Evolutionary conservation across 2,888 invertebrate species (phyloP).

Genomic region (Melitaea athalia): DNA sequence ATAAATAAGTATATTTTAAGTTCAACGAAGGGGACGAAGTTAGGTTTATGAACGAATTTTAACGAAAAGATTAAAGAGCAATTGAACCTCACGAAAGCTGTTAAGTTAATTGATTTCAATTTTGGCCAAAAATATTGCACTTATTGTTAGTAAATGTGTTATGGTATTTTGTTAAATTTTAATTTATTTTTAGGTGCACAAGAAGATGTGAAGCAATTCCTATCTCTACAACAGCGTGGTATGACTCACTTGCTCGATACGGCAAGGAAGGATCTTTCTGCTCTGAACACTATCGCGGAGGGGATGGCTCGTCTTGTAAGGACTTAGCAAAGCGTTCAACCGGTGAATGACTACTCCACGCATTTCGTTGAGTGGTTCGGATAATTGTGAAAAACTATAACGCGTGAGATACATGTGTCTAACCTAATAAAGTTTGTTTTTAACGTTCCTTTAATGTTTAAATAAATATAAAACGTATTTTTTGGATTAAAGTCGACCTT

Average conservation of each 20-base stretch:
- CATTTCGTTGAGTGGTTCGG: conserved; percentile 29
- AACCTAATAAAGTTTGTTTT: neutral
- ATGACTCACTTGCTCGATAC: conserved; percentile 93
- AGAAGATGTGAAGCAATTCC: conserved; percentile 88
- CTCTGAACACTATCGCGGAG: conserved; percentile 89
- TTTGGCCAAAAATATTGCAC: neutral
- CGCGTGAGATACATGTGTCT: neutral
- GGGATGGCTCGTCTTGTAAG: conserved; percentile 85
- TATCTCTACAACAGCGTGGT: conserved; percentile 93
- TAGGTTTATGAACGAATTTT: too few relatives aligned
- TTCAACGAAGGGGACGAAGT: too few relatives aligned
- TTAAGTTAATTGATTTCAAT: too few relatives aligned
- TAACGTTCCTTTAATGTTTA: neutral
- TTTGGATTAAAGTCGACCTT: neutral
- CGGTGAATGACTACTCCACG: conserved; percentile 17
- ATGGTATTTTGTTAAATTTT: neutral
- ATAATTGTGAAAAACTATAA: conserved; percentile 7
- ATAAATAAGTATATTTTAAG: too few relatives aligned
- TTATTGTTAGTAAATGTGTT: neutral
- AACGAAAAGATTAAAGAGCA: too few relatives aligned
- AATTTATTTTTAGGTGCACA: conserved; percentile 75
- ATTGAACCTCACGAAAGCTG: too few relatives aligned
- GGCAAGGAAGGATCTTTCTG: conserved; percentile 89
- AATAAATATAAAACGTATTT: neutral
- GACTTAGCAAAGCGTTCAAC: conserved; percentile 46